Evolutionary conservation across 2,113 vertebrate species (phyloP).

Genomic region (Toxostoma redivivum): DNA sequence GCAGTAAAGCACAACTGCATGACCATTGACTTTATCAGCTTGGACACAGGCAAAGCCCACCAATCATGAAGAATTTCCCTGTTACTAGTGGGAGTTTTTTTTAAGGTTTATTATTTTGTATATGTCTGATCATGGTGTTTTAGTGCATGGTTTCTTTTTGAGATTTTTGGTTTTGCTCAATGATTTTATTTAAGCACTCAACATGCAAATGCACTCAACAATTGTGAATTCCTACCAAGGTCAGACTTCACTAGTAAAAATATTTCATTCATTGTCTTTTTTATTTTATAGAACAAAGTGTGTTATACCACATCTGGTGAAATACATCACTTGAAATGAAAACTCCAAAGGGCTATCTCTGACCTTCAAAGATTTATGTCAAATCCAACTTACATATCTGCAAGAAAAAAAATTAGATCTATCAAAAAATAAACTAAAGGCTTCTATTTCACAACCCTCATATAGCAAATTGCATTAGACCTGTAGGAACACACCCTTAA

Average conservation of each 20-base stretch:
- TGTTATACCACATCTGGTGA: not conserved
- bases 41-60: not conserved
- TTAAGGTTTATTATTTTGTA: not conserved
- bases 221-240: not conserved
- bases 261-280: not conserved
- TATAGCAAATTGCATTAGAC: not conserved
- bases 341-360: not conserved
- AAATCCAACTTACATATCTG: not conserved
- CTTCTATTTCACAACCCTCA: not conserved
- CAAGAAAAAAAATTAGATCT: not conserved
- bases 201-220: not conserved
- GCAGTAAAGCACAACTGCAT: not conserved
- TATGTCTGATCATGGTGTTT: not conserved
- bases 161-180: not conserved
- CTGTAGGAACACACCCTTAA: not conserved
- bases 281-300: not conserved
- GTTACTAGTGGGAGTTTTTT: not conserved
- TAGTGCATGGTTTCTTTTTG: not conserved
- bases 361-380: slow-evolving; percentile 10
- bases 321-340: not conserved
- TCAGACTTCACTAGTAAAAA: not conserved
- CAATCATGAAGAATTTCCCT: not conserved
- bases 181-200: not conserved
- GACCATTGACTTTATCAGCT: not conserved
- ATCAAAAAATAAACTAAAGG: not conserved